phyloP scores from a whole-genome alignment of 1,140 invertebrate species.

The Nasonia vitripennis region DNA sequence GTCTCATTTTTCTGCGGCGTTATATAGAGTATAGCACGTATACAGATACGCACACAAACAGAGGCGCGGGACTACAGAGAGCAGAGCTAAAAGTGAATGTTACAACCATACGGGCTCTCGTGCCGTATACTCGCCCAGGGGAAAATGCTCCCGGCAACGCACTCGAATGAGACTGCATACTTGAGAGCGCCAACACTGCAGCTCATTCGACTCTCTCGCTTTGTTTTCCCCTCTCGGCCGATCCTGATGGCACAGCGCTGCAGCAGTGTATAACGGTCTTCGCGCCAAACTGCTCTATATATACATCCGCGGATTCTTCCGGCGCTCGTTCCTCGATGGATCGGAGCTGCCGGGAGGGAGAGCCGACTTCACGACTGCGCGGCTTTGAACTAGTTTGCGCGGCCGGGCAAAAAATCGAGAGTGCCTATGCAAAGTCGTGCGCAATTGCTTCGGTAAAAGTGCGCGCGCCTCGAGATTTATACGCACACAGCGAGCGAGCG shows the following conservation, averaged over 20 bases:
- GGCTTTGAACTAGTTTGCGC: slow-evolving; percentile 47
- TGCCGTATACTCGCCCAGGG: slow-evolving; percentile 38
- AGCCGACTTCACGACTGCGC: slow-evolving; percentile 16
- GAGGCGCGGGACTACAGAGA: background rate
- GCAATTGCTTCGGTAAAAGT: slow-evolving; percentile 13
- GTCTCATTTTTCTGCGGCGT: background rate
- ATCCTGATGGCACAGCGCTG: too few relatives aligned
- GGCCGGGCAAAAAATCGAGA: slow-evolving; percentile 20
- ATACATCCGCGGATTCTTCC: slow-evolving; percentile 17
- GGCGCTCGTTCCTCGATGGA: background rate
- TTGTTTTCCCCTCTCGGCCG: background rate
- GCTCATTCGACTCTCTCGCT: background rate
- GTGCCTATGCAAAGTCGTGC: background rate
- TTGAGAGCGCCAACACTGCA: background rate
- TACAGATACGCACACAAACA: background rate
- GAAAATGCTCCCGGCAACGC: slow-evolving; percentile 42
- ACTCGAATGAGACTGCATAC: slow-evolving; percentile 29
- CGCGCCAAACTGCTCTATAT: background rate
- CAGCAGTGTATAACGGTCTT: background rate
- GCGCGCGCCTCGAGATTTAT: slow-evolving; percentile 25
- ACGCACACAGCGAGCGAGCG: background rate
- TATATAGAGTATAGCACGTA: background rate
- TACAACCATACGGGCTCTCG: slow-evolving; percentile 26
- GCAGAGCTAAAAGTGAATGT: slow-evolving; percentile 50
- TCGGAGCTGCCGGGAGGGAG: background rate